Conservation (phyloP, 2,113 vertebrate genomes). For the Gopherus evgoodei region DNA sequence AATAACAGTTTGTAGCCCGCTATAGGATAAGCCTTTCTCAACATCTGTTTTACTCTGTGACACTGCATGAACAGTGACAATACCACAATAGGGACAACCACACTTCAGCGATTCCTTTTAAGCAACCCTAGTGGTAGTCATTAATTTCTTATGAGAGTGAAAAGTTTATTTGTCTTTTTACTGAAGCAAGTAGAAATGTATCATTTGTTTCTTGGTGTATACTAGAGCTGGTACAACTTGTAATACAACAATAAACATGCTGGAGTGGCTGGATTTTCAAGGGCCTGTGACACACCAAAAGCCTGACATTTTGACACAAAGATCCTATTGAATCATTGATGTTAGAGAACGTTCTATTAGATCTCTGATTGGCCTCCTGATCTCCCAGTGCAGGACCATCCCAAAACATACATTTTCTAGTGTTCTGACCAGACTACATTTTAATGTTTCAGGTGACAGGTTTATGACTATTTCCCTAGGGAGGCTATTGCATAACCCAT, state of each 20-base stretch:
- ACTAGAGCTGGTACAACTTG: background rate
- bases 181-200: slow-evolving; percentile 13
- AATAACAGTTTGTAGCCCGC: background rate
- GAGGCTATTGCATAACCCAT: background rate
- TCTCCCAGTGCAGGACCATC: background rate
- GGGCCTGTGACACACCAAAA: background rate
- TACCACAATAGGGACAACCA: background rate
- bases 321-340: background rate
- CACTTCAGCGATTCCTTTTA: background rate
- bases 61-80: slow-evolving; percentile 37
- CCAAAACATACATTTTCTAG: background rate
- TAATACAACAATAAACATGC: background rate
- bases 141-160: slow-evolving; percentile 34
- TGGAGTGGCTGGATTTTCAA: background rate
- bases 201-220: background rate
- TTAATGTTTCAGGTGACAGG: background rate
- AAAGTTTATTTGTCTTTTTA: slow-evolving; percentile 25
- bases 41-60: background rate
- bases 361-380: background rate
- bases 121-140: background rate
- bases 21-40: slow-evolving; percentile 38
- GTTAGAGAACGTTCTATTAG: background rate
- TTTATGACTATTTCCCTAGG: background rate
- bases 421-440: background rate
- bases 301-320: background rate